Evolutionary conservation across 2,888 invertebrate genomes (phyloP), one percentile per base, ranked within the genome.

Genomic region (Pseudanteris insignis): DNA sequence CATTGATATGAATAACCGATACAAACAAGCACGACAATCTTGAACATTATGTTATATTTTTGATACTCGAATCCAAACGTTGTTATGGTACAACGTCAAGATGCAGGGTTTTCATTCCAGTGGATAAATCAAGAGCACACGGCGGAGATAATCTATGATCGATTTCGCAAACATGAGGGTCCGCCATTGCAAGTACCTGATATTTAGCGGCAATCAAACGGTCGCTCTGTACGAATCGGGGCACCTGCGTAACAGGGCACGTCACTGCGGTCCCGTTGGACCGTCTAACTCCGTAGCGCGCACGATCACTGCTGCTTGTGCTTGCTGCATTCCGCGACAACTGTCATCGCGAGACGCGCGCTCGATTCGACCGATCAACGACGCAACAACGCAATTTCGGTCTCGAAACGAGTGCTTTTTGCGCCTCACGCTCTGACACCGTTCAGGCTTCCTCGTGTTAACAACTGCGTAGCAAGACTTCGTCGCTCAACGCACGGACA

Each of bases 171-270:
- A 57, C 58, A 26, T 48, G 57, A 61, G 61, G 54, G 61, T 59
- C 59, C 55, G 63, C 64, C 60, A 51, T 54, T 55, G 53, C 40
- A 43, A 58, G 41, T 53, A 51, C 60, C 51, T 60, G 60, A 32
- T 32, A 46, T 47, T 47, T 47, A 29, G 40, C 37, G 46, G 38
- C 44, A 46, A 51, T 37, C 26, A 10, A 29, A n/a, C 14, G 30
- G 18, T 15, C 30, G 37, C 43, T 54, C 21, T 11, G 25, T 11
- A 1, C 9, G 41, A 32, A 14, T 2, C 36, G n/a, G 59, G 59
- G 59, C 40, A 41, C 46, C 46, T 41, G 36, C 7, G 7, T 37
- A 2, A 28, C 29, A 25, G 30, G 34, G 46, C 33, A 50, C 58
- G 50, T 58, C 58, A 51, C 14, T 26, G 26, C 26, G 51, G 46